A percentile compares a stretch with the other conserved stretches of the same genome.
Conservation (phyloP, 2,797 vertebrate genomes). For the Esox lucius region DNA sequence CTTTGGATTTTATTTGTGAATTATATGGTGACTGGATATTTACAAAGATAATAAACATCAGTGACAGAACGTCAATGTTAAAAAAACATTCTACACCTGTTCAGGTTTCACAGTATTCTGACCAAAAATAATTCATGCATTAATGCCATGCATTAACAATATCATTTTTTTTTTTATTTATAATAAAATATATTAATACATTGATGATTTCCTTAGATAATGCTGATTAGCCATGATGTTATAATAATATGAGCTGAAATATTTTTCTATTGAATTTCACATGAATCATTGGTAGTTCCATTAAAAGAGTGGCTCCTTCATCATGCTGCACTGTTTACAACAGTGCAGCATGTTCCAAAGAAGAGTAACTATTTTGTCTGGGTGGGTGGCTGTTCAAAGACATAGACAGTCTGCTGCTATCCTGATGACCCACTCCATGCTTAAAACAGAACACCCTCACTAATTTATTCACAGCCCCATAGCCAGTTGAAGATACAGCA, state of each 20-base stretch:
- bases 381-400: conserved; percentile 5
- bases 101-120: too few relatives aligned
- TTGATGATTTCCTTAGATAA: background rate
- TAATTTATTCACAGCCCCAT: background rate
- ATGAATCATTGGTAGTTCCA: conserved; percentile 3
- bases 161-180: background rate
- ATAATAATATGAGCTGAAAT: background rate
- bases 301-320: background rate
- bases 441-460: background rate
- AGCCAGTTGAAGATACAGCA: background rate
- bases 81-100: background rate
- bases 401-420: conserved; percentile 1
- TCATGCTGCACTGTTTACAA: conserved; percentile 3
- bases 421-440: background rate
- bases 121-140: background rate
- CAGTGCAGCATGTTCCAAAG: background rate
- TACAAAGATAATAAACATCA: conserved; percentile 44
- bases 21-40: conserved; percentile 24
- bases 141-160: background rate
- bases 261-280: background rate
- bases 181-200: background rate
- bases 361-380: conserved; percentile 3
- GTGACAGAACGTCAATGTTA: conserved; percentile 13
- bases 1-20: conserved; percentile 55
- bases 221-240: background rate